Conservation (phyloP, 1,140 invertebrate species). For the Sipha flava region DNA sequence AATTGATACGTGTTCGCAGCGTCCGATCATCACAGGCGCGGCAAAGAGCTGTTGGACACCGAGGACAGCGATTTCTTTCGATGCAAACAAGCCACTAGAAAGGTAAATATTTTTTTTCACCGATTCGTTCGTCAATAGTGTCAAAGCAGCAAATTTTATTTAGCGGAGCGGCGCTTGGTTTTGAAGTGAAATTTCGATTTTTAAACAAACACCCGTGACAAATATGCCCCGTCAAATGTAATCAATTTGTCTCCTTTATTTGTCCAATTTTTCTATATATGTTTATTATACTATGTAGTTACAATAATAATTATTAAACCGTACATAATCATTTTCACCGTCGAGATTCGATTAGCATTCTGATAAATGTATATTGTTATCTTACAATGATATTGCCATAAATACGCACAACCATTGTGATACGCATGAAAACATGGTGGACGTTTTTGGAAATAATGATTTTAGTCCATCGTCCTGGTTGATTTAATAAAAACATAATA, state of each 20-base stretch:
- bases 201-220: background rate
- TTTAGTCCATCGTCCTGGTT: conserved; percentile 27
- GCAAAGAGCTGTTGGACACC: conserved; percentile 22
- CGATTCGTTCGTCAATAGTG: background rate
- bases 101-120: background rate
- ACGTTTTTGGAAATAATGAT: conserved; percentile 15
- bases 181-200: background rate
- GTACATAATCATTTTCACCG: background rate
- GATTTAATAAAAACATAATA: background rate
- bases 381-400: background rate
- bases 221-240: background rate
- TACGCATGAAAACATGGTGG: background rate
- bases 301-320: background rate
- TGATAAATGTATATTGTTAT: background rate
- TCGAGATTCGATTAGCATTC: background rate
- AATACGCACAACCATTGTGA: background rate
- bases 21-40: background rate
- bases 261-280: too few species aligned
- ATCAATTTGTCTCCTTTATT: background rate
- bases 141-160: too few species aligned
- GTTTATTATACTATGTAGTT: background rate
- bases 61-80: conserved; percentile 20
- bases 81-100: conserved; percentile 27
- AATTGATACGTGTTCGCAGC: background rate
- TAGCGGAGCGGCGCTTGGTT: too few species aligned